phyloP scores from a whole-genome alignment of 2,888 invertebrate genomes.

The Cyclophora punctaria region DNA sequence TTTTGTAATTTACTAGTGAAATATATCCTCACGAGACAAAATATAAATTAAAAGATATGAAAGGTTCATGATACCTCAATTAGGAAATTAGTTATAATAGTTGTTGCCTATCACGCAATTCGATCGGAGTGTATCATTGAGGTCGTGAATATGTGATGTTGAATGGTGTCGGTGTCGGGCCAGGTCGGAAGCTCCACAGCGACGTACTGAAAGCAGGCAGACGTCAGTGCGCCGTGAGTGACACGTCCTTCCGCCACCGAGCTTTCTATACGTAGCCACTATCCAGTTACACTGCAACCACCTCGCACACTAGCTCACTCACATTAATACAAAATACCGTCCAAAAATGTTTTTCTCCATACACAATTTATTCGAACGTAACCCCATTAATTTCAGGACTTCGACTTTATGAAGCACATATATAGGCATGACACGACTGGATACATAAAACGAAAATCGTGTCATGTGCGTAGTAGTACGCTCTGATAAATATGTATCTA shows the following conservation, averaged over 20 bases:
- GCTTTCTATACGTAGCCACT: constrained; percentile 41
- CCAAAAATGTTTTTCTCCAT: no score
- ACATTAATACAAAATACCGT: no score
- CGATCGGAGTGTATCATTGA: constrained; percentile 14
- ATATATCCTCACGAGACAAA: no score
- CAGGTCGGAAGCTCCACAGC: constrained; percentile 60
- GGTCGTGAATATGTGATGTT: constrained; percentile 33
- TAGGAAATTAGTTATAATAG: neutral
- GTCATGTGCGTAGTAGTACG: constrained; percentile 57
- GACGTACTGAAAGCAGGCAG: constrained; percentile 58
- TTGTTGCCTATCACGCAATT: constrained; percentile 6
- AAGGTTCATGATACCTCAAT: no score
- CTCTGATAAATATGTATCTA: constrained; percentile 70
- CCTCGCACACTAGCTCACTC: constrained; percentile 1
- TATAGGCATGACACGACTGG: no score
- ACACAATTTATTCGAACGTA: constrained; percentile 24
- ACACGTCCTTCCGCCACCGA: constrained; percentile 65
- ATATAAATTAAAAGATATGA: no score
- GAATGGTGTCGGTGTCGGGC: constrained; percentile 44
- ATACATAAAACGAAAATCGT: constrained; percentile 65
- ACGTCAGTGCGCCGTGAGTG: constrained; percentile 56
- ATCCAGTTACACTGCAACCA: constrained; percentile 40
- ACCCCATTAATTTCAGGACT: constrained; percentile 22
- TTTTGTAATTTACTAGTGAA: no score
- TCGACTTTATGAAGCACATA: no score